Base-by-base conservation (phyloP, 2,797 vertebrate genomes). In the Aldrovandia affinis region DNA sequence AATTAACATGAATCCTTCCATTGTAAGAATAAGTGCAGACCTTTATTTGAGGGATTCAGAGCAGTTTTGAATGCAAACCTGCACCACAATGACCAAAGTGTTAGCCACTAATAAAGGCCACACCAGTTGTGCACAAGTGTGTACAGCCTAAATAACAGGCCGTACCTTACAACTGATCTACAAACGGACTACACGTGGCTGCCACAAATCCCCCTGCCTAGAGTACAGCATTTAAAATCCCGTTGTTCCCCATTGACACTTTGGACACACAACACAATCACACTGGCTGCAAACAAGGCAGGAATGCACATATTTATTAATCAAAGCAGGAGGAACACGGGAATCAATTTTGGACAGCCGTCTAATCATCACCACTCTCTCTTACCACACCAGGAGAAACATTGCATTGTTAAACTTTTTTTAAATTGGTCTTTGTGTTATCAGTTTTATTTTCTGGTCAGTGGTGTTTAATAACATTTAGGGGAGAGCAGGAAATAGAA, bases 401-500 rank as follows among this genome's bases (percentile, higher is more conserved):
- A 75, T 15, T 2, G 22, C 73, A 39, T 70, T 33, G 33, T 25
- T 42, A 10, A 77, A 39, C 47, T 20, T 77, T 20, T 70, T 22
- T 70, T 70, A 36, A 7, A 39, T 15, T 70, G 36, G 30, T 39
- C 39, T 39, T 14, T 1, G 7, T 70, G 39, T 33, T 36, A 39
- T 70, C 28, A 33, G 63, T 33, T 9, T 30, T 6, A 70, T 39
- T 70, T 70, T 70, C 36, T 70, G 30, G 33, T 70, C 68, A 36
- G 33, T 70, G 68, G 68, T 39, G 4, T 36, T n/a, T 77, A 36
- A n/a, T 44, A 73, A 47, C 22, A 25, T 20, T 0, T 47, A 81
- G 87, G 86, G 85, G 86, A 85, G 83, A 87, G 86, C 81, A 85
- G 84, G 88, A 83, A 82, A 83, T 80, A 39, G 75, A 73, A 10